Evolutionary conservation across 2,797 vertebrate species (phyloP).

Genomic region (Masticophis lateralis): DNA sequence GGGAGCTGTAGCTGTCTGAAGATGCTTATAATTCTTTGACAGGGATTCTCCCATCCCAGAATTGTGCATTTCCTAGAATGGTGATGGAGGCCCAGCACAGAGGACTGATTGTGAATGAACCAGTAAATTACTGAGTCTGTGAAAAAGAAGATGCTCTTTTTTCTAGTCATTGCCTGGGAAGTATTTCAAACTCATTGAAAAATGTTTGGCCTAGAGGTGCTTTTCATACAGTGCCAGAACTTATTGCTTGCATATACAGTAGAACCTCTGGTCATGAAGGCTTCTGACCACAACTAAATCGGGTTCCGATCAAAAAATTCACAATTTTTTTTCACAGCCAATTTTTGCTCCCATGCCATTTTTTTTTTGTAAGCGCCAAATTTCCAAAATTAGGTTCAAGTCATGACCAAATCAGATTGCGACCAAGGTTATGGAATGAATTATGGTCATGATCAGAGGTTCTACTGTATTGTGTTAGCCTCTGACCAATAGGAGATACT

Average conservation of each 20-base stretch:
- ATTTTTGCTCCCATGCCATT: no score
- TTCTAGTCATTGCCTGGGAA: not conserved
- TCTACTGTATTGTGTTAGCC: not conserved
- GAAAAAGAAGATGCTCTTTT: not conserved
- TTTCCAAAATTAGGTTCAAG: no score
- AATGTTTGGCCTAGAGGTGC: not conserved
- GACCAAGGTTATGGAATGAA: no score
- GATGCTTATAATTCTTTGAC: not conserved
- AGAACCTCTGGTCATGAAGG: no score
- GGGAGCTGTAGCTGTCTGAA: not conserved
- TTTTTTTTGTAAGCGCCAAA: no score
- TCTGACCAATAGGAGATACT: not conserved
- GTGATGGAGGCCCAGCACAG: not conserved
- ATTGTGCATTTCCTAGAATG: not conserved
- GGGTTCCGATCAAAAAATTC: no score
- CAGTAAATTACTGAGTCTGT: not conserved
- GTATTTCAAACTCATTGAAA: not conserved
- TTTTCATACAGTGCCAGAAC: not conserved
- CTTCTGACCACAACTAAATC: no score
- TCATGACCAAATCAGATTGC: no score
- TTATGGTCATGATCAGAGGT: no score
- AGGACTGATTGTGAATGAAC: not conserved
- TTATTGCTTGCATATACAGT: not conserved
- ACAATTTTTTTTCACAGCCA: no score
- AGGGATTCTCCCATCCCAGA: not conserved